Base-by-base conservation (phyloP, 2,797 vertebrate genomes). In the Helostoma temminkii region DNA sequence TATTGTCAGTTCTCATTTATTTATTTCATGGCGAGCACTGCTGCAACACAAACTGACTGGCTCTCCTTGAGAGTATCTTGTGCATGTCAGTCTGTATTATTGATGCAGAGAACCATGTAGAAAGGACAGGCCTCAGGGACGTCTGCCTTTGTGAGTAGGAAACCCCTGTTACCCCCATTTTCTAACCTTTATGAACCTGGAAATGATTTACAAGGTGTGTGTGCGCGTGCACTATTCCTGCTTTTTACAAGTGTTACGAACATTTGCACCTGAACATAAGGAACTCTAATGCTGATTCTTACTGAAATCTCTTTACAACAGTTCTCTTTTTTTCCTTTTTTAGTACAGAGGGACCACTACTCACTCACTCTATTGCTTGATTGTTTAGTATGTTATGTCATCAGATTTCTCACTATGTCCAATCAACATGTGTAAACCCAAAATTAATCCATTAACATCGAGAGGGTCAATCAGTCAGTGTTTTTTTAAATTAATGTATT, bases 1-100 rank as follows among this genome's bases (percentile, higher is more conserved):
- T 78, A 86, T 82, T 92, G 90, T 93, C 92, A 90, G 59, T 88
- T 93, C 85, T 88, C 88, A 78, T 92, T 91, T 91, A 82, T 90
- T 90, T 88, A 74, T 88, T 90, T 88, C 87, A 81, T 37, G 28
- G 82, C 73, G 37, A 69, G 87, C 76, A 82, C 77, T 76, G 76
- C 50, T 68, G 76, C 45, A 58, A 88, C 56, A 22, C 77, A 77
- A 85, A 84, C 75, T 76, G 87, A 91, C 86, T 82, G 79, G 59
- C 59, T 91, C 89, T 90, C 83, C 89, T 92, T 91, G 79, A 88
- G 83, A 91, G 85, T 87, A 83, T 92, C 89, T 93, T 89, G 86
- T 90, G 80, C 76, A 83, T 52, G 85, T 93, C 88, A 83, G 78
- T 83, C 82, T 80, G 66, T 78, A 75, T 92, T 93, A 91, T 91